Evolutionary conservation across 2,113 vertebrate species (phyloP).

Genomic region (Seriola dumerili): DNA sequence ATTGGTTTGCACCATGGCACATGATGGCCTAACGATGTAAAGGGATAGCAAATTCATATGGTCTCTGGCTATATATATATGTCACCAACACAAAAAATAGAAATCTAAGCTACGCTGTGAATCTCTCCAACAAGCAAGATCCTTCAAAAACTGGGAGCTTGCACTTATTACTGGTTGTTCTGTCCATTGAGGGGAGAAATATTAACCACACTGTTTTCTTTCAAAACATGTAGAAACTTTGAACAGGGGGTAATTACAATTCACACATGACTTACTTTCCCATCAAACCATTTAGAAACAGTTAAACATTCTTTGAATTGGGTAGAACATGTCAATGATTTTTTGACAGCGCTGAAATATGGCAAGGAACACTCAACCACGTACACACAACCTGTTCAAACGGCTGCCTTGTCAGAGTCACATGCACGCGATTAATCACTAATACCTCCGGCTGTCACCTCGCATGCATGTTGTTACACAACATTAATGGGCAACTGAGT

Average conservation of each 20-base stretch:
- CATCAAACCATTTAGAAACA: slow-evolving; percentile 67
- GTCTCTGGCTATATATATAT: neutral
- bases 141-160: slow-evolving; percentile 7
- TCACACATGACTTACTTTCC: slow-evolving; percentile 76
- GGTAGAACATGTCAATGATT: slow-evolving; percentile 78
- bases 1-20: neutral
- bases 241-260: slow-evolving; percentile 82
- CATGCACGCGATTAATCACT: slow-evolving; percentile 76
- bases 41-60: neutral
- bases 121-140: slow-evolving; percentile 10
- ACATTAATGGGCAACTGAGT: slow-evolving; percentile 73
- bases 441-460: slow-evolving; percentile 70
- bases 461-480: slow-evolving; percentile 63
- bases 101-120: neutral
- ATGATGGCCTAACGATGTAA: neutral
- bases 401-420: slow-evolving; percentile 62
- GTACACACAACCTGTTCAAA: slow-evolving; percentile 54
- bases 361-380: slow-evolving; percentile 61
- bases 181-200: slow-evolving; percentile 63
- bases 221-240: slow-evolving; percentile 82
- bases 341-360: slow-evolving; percentile 68
- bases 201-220: slow-evolving; percentile 79
- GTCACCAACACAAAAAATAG: neutral
- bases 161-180: slow-evolving; percentile 44
- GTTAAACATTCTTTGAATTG: slow-evolving; percentile 83